These are phyloP conservation scores for Ardeotis arabs DNA, from an alignment of 2,113 vertebrate genomes.

Conservation along the genomic window DNA sequence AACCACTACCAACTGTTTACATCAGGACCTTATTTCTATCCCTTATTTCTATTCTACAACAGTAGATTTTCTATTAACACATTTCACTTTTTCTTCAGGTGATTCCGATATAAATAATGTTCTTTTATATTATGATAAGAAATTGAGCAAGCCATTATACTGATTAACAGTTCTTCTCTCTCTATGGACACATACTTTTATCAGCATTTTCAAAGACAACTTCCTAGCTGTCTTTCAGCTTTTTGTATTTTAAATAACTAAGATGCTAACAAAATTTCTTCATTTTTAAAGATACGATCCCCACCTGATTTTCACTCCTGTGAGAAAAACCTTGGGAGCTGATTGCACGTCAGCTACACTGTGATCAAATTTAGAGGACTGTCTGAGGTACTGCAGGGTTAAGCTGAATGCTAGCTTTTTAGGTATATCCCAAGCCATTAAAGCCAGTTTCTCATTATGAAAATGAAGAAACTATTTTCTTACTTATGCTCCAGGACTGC, in stretches of 20 bases:
- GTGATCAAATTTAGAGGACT: neutral
- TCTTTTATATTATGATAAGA: neutral
- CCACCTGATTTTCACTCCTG: neutral
- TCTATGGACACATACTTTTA: neutral
- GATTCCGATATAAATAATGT: neutral
- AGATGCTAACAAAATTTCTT: neutral
- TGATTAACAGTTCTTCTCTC: neutral
- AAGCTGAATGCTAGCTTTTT: neutral
- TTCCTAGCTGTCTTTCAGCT: neutral
- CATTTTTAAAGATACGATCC: neutral
- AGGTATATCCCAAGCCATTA: neutral
- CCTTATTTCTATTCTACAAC: neutral
- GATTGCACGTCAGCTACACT: neutral
- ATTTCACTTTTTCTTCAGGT: neutral
- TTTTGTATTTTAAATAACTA: neutral
- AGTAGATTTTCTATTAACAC: neutral
- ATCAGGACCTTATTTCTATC: neutral
- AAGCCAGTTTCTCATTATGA: neutral
- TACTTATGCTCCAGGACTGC: neutral
- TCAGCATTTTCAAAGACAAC: neutral
- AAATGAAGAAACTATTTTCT: neutral
- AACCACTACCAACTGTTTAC: neutral
- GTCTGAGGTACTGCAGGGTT: neutral
- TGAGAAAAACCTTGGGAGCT: neutral
- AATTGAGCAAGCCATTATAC: neutral